A percentile compares a stretch with the other conserved stretches of the same genome.
phyloP scores from a whole-genome alignment of 2,888 invertebrate species.

The Microplitis manilae region DNA sequence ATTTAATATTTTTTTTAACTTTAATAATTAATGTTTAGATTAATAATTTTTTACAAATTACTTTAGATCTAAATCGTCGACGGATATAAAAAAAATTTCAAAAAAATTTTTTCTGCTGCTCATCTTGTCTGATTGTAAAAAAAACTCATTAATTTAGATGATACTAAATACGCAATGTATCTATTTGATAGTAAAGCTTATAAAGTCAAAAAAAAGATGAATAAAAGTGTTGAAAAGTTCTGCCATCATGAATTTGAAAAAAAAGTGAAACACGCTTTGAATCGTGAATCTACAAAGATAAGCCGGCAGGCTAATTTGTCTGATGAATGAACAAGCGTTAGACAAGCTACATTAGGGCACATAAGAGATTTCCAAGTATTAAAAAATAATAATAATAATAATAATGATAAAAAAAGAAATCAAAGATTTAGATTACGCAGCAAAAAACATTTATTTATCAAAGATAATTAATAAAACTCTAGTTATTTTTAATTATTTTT shows the following conservation, averaged over 20 bases:
- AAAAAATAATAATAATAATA: not conserved
- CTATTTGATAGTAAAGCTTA: not conserved
- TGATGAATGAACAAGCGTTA: slow-evolving; percentile 64
- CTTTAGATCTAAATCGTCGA: no score
- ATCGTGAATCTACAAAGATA: slow-evolving; percentile 68
- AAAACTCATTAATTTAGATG: no score
- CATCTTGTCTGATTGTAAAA: no score
- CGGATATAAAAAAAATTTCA: no score
- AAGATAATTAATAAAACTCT: not conserved
- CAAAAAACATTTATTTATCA: not conserved
- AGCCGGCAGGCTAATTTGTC: slow-evolving; percentile 70
- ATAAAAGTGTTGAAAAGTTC: slow-evolving; percentile 68
- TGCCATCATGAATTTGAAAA: slow-evolving; percentile 66
- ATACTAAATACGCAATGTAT: no score
- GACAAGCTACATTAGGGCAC: slow-evolving; percentile 52
- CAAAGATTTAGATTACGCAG: no score
- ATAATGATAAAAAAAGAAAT: no score
- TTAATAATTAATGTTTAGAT: no score
- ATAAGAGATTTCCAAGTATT: slow-evolving; percentile 24
- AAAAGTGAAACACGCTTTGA: slow-evolving; percentile 69
- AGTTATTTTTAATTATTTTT: slow-evolving; percentile 13
- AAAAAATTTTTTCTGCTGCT: no score
- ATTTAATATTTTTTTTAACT: no score
- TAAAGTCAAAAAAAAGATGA: slow-evolving; percentile 23
- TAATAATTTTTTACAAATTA: no score